A percentile compares a stretch with the other conserved stretches of the same genome.
phyloP scores from a whole-genome alignment of 2,797 vertebrate genomes.

The Epinephelus coioides region DNA sequence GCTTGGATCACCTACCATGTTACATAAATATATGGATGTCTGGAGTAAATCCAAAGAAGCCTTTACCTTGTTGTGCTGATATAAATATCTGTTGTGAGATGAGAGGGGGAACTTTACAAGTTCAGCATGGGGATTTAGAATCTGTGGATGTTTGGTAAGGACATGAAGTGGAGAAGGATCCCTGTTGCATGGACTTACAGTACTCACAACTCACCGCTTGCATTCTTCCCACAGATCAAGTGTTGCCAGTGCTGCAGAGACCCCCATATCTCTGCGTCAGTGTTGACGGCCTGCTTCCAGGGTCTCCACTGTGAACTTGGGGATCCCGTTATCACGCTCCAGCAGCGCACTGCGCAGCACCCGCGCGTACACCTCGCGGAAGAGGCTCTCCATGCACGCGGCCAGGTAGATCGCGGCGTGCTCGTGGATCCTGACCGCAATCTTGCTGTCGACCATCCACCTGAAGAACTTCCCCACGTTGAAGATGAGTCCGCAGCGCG shows the following conservation, averaged over 20 bases:
- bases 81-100: neutral
- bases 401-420: conserved; percentile 97
- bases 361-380: conserved; percentile 90
- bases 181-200: conserved; percentile 25
- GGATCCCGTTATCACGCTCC: conserved; percentile 87
- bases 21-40: neutral
- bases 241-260: conserved; percentile 94
- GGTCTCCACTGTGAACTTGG: conserved; percentile 89
- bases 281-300: conserved; percentile 93
- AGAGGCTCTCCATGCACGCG: conserved; percentile 94
- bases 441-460: conserved; percentile 97
- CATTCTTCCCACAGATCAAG: conserved; percentile 96
- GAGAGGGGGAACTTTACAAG: conserved; percentile 1
- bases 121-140: neutral
- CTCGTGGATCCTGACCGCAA: conserved; percentile 94
- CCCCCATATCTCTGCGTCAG: conserved; percentile 96
- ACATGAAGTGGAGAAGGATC: neutral
- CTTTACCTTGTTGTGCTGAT: neutral
- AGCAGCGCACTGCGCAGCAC: conserved; percentile 84
- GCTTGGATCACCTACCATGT: neutral
- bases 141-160: neutral
- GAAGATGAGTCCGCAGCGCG: conserved; percentile 93
- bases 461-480: conserved; percentile 96
- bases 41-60: neutral
- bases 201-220: conserved; percentile 90